phyloP scores from a whole-genome alignment of 2,113 vertebrate genomes.

The Poecilia latipinna region DNA sequence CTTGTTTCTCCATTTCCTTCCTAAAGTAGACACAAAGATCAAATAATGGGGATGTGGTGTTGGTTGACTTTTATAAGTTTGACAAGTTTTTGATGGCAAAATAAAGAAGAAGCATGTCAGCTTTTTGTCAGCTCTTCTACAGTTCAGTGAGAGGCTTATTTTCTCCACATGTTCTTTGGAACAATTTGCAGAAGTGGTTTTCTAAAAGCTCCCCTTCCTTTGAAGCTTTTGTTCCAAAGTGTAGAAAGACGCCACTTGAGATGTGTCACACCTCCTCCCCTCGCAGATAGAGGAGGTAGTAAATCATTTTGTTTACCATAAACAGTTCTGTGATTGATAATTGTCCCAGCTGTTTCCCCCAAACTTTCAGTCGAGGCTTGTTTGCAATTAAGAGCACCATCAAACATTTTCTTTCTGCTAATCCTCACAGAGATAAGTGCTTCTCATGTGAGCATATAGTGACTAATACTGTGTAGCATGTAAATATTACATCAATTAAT shows the following conservation, averaged over 20 bases:
- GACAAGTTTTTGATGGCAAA: neutral
- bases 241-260: slow-evolving; percentile 28
- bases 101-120: slow-evolving; percentile 1
- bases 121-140: neutral
- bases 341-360: slow-evolving; percentile 36
- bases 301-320: slow-evolving; percentile 14
- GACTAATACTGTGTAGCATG: neutral
- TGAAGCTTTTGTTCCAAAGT: slow-evolving; percentile 50
- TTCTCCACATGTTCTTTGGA: slow-evolving; percentile 30
- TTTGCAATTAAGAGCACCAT: neutral
- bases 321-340: slow-evolving; percentile 29
- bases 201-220: slow-evolving; percentile 55
- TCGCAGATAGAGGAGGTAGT: slow-evolving; percentile 30
- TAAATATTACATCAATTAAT: neutral
- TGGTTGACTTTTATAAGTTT: slow-evolving; percentile 2
- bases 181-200: slow-evolving; percentile 44
- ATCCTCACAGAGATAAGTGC: neutral
- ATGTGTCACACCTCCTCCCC: slow-evolving; percentile 11
- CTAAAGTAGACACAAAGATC: slow-evolving; percentile 35
- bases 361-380: slow-evolving; percentile 25
- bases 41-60: slow-evolving; percentile 15
- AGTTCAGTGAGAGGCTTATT: slow-evolving; percentile 9
- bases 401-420: slow-evolving; percentile 3
- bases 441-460: neutral
- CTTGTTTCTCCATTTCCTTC: slow-evolving; percentile 33